phyloP scores from a whole-genome alignment of 2,113 vertebrate species.

The Rhodinocichla rosea region DNA sequence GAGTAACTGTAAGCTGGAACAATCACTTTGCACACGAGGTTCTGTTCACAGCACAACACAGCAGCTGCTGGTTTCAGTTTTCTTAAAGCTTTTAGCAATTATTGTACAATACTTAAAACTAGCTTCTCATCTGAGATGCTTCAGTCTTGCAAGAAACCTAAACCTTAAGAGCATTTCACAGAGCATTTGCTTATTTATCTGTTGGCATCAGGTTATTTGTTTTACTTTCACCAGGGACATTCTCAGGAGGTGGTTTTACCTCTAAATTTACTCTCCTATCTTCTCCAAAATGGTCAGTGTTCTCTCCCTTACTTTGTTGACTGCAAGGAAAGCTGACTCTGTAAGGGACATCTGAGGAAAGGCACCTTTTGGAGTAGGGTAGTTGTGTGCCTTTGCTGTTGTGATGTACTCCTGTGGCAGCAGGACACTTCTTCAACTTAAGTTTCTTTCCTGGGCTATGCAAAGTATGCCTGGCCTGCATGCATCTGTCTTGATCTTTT shows the following conservation, averaged over 20 bases:
- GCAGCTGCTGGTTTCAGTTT: not conserved
- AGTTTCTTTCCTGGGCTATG: not conserved
- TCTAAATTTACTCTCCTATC: not conserved
- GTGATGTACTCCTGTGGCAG: not conserved
- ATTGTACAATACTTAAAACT: not conserved
- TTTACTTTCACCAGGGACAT: not conserved
- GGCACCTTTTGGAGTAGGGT: not conserved
- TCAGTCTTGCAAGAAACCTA: not conserved
- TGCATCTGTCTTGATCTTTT: not conserved
- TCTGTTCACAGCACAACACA: not conserved
- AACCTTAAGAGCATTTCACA: not conserved
- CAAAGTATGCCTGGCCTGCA: not conserved
- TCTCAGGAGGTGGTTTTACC: not conserved
- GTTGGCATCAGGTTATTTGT: not conserved
- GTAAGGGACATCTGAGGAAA: not conserved
- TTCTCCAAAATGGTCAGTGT: not conserved
- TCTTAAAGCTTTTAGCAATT: not conserved
- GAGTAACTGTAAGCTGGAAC: not conserved
- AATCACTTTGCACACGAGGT: not conserved
- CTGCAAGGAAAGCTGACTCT: not conserved
- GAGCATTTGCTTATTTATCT: not conserved
- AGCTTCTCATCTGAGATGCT: not conserved
- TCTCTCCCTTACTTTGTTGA: not conserved
- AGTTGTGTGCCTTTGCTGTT: not conserved
- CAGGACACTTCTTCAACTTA: not conserved